These are phyloP conservation scores for Psilopsiagon aurifrons DNA, from an alignment of 2,113 vertebrate species.

Conservation along the genomic window DNA sequence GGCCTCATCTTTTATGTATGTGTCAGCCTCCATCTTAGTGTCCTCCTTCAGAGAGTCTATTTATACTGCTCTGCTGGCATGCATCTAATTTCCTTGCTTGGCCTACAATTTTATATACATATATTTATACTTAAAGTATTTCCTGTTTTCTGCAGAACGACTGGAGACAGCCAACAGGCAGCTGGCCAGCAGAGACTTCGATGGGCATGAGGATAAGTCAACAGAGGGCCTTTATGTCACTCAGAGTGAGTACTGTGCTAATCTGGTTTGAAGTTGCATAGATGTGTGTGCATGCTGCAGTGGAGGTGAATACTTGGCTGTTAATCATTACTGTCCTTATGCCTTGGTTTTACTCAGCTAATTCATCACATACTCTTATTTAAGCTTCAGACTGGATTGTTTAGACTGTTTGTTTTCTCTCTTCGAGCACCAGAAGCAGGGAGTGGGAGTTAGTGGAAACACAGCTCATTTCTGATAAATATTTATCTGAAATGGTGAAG, in stretches of 20 bases:
- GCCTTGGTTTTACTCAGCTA: not conserved
- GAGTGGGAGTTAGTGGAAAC: not conserved
- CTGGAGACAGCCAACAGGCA: slow-evolving; percentile 87
- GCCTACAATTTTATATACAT: slow-evolving; percentile 32
- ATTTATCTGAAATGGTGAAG: slow-evolving; percentile 23
- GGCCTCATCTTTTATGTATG: slow-evolving; percentile 25
- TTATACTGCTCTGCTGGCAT: slow-evolving; percentile 32
- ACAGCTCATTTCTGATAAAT: slow-evolving; percentile 35
- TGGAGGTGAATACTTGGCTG: not conserved
- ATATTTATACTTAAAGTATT: slow-evolving; percentile 60
- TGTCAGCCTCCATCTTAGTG: slow-evolving; percentile 21
- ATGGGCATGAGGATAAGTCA: slow-evolving; percentile 74
- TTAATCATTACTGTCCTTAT: not conserved
- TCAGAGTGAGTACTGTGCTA: slow-evolving; percentile 79
- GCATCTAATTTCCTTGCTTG: slow-evolving; percentile 37
- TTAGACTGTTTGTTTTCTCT: not conserved
- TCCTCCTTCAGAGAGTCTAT: slow-evolving; percentile 33
- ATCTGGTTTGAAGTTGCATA: not conserved
- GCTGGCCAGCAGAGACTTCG: slow-evolving; percentile 80
- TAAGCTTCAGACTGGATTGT: not conserved
- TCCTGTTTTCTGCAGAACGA: slow-evolving; percentile 80
- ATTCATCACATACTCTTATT: not conserved
- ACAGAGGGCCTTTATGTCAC: slow-evolving; percentile 74
- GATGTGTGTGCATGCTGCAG: not conserved
- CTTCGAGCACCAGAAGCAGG: not conserved